A percentile compares a stretch with the other conserved stretches of the same genome.
Evolutionary conservation across 2,888 invertebrate species (phyloP).

Genomic region (Cheilosia urbana): DNA sequence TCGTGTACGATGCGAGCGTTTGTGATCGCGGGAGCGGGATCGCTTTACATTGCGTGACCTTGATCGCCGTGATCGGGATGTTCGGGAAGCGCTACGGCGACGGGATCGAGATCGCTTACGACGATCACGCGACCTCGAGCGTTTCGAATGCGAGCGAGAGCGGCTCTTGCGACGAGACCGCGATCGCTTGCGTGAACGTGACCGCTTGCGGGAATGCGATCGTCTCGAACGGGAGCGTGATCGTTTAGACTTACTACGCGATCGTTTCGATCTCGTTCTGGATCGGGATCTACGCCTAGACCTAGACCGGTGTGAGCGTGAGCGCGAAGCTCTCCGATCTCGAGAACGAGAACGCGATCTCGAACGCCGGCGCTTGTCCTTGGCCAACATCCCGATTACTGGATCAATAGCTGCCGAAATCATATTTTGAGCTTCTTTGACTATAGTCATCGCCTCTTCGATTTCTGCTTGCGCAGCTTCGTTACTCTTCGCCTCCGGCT

Average conservation of each 20-base stretch:
- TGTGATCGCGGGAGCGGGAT: constrained; percentile 84
- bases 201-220: constrained; percentile 84
- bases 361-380: constrained; percentile 89
- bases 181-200: constrained; percentile 84
- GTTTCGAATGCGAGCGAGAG: constrained; percentile 82
- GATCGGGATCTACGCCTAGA: constrained; percentile 87
- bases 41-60: constrained; percentile 78
- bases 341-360: constrained; percentile 85
- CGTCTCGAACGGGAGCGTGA: constrained; percentile 87
- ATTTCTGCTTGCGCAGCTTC: constrained; percentile 98
- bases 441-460: constrained; percentile 98
- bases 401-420: constrained; percentile 97
- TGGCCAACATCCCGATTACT: constrained; percentile 93
- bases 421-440: constrained; percentile 97
- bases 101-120: constrained; percentile 80
- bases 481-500: constrained; percentile 97
- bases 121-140: constrained; percentile 80
- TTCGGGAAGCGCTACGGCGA: constrained; percentile 78
- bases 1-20: constrained; percentile 79
- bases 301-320: constrained; percentile 86
- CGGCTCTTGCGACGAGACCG: constrained; percentile 85
- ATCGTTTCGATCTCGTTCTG: constrained; percentile 84
- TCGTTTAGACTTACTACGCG: constrained; percentile 80
- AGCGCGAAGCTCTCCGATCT: constrained; percentile 87
- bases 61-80: constrained; percentile 78